Evolutionary conservation across 2,888 invertebrate genomes (phyloP), one percentile per base, ranked within the genome.

Genomic region (Ennomos fuscantarius): DNA sequence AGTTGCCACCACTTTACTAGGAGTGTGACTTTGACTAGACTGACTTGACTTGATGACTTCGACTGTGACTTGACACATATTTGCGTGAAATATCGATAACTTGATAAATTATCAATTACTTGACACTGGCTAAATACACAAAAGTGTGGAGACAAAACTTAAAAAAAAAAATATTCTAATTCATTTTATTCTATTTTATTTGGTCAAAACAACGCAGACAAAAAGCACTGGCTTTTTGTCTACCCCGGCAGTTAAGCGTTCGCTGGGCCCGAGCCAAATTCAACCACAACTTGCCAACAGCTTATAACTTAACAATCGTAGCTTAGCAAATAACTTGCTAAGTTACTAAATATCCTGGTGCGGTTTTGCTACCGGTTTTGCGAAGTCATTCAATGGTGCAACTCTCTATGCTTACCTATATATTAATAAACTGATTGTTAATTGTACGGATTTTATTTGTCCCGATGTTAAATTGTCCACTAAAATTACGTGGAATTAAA

Each of bases 301-400:
- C 69, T 70, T 69, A 70, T 69, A 68, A 68, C 68, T 69, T 65
- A 68, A 70, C 65, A 64, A 69, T 63, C 57, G 60, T 53, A 62
- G 65, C 66, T 69, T 66, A 61, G 64, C 66, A 65, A 71, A 70
- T 72, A 69, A 62, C 55, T 55, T 61, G 55, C 35, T 60, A 58
- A 60, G 50, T 64, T 48, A 46, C 51, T 60, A 56, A 47, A 41
- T 53, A 39, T 47, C 13, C 46, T 12, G 39, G 34, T 47, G 37
- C n/a, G 55, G 48, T 44, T 51, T 57, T 51, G 64, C 54, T 64
- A 43, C 53, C 24, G 45, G 62, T 58, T 33, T 48, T 55, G 40
- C 51, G 9, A 39, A 9, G n/a, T 43, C 13, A 40, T 50, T 45
- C 35, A 32, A 15, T 1, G 24, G 24, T 35, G 41, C 32, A 48